A percentile compares a stretch with the other conserved stretches of the same genome.
These are phyloP conservation scores for Drosophila lacicola DNA, from an alignment of 2,888 invertebrate species.

Conservation along the genomic window DNA sequence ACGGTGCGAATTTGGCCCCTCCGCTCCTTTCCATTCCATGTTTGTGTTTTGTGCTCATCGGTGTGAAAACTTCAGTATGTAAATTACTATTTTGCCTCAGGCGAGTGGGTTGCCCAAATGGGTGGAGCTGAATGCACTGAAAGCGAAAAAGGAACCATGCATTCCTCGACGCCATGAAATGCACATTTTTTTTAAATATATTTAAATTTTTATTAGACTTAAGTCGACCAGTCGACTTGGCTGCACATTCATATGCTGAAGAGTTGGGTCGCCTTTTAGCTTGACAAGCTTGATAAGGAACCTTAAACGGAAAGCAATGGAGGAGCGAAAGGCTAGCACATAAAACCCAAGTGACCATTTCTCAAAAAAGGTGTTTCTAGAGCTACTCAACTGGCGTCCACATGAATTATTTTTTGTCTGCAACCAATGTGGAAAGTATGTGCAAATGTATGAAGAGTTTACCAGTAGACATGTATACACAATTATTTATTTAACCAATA, in stretches of 20 bases:
- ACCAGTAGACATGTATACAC: not conserved
- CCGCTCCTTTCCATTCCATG: constrained; percentile 24
- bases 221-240: not conserved
- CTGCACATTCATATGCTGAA: not conserved
- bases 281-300: not conserved
- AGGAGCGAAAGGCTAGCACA: constrained; percentile 2
- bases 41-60: constrained; percentile 65
- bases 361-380: constrained; percentile 3
- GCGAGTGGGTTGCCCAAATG: constrained; percentile 17
- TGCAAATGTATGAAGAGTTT: not conserved
- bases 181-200: constrained; percentile 52
- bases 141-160: constrained; percentile 7
- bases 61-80: constrained; percentile 70
- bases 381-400: not conserved
- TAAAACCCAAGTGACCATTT: constrained; percentile 16
- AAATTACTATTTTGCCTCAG: constrained; percentile 67
- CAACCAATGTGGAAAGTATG: constrained; percentile 3
- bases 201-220: constrained; percentile 33
- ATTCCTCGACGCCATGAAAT: constrained; percentile 19
- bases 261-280: not conserved
- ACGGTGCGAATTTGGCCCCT: constrained; percentile 33
- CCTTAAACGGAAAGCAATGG: not conserved
- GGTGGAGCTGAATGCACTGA: constrained; percentile 4
- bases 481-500: not conserved
- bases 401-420: not conserved